Conservation (phyloP, 2,797 vertebrate species). For the Chaenodraco wilsoni region DNA sequence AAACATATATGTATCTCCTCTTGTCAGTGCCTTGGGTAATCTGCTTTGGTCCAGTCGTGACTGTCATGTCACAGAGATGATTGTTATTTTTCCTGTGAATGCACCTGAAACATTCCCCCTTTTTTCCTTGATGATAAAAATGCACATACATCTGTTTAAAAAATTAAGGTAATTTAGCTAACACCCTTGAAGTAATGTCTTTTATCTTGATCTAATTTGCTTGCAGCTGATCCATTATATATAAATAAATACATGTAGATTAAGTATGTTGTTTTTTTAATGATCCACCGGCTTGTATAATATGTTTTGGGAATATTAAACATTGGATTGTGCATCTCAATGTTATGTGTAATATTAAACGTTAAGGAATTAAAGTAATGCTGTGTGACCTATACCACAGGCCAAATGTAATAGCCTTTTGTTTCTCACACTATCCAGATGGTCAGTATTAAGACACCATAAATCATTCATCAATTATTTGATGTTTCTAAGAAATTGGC, state of each 20-base stretch:
- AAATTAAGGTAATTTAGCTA: constrained; percentile 40
- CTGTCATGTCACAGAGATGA: constrained; percentile 23
- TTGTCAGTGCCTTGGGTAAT: constrained; percentile 59
- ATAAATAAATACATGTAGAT: not conserved
- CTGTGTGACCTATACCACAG: not conserved
- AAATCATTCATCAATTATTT: constrained; percentile 13
- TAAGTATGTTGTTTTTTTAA: not conserved
- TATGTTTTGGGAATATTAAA: constrained; percentile 7
- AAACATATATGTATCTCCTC: constrained; percentile 66
- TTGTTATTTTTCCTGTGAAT: constrained; percentile 18
- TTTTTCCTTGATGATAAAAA: not conserved
- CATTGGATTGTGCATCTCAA: constrained; percentile 18
- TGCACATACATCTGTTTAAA: constrained; percentile 39
- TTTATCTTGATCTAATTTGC: constrained; percentile 33
- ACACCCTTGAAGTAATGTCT: constrained; percentile 36
- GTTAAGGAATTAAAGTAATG: constrained; percentile 1
- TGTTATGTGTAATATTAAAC: constrained; percentile 1
- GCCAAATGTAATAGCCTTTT: constrained; percentile 17
- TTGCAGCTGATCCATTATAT: constrained; percentile 19
- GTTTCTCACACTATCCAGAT: not conserved
- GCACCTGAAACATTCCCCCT: not conserved
- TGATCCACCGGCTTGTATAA: not conserved
- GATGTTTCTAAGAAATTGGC: constrained; percentile 9
- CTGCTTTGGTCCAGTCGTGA: constrained; percentile 42
- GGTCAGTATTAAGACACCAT: not conserved